Evolutionary conservation across 2,113 vertebrate species (phyloP).

Genomic region (Psammodynastes pulverulentus): DNA sequence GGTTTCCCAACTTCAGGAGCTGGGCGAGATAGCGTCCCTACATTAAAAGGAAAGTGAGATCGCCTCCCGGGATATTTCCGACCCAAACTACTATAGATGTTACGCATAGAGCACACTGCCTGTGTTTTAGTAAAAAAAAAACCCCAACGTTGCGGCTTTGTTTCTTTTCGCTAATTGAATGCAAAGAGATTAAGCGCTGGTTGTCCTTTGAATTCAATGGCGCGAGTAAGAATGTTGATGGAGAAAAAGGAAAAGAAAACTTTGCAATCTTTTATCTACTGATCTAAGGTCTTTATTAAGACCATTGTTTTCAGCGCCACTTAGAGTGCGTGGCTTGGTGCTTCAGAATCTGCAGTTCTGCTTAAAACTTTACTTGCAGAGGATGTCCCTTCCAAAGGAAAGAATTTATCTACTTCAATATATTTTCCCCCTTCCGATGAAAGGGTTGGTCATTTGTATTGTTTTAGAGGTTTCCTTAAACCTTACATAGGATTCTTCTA

Average conservation of each 20-base stretch:
- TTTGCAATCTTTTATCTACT: not conserved
- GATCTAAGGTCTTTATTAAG: not conserved
- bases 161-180: not conserved
- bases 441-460: not conserved
- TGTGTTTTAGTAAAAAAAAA: not conserved
- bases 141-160: not conserved
- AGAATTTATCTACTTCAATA: not conserved
- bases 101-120: not conserved
- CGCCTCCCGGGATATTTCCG: not conserved
- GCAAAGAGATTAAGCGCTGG: not conserved
- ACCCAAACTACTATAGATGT: not conserved
- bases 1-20: not conserved
- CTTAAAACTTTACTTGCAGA: not conserved
- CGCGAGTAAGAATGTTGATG: too few relatives aligned
- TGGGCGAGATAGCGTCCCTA: not conserved
- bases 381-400: not conserved
- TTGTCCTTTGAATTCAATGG: not conserved
- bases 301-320: not conserved
- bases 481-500: not conserved
- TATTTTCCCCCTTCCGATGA: not conserved
- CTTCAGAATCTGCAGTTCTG: not conserved
- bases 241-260: not conserved
- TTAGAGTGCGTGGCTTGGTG: not conserved
- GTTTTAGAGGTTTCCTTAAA: not conserved
- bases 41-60: not conserved